Conservation (phyloP, 2,797 vertebrate genomes). For the Clarias fuscus region DNA sequence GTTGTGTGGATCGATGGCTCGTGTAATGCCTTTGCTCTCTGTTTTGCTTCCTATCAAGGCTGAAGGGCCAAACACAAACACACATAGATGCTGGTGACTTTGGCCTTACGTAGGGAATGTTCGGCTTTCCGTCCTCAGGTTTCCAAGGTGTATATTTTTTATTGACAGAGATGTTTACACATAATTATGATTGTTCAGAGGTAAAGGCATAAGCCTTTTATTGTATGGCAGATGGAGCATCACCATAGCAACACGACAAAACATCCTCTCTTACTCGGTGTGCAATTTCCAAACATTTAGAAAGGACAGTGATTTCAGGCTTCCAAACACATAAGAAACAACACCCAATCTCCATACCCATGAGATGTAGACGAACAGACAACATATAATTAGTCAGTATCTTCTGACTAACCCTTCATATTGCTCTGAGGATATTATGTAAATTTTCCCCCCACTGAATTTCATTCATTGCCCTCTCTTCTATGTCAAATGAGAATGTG, state of each 20-base stretch:
- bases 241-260: constrained; percentile 54
- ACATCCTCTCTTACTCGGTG: constrained; percentile 40
- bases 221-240: constrained; percentile 51
- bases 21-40: constrained; percentile 16
- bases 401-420: constrained; percentile 29
- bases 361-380: constrained; percentile 31
- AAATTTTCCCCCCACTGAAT: constrained; percentile 18
- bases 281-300: constrained; percentile 42
- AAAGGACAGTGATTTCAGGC: constrained; percentile 36
- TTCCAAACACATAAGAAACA: constrained; percentile 28
- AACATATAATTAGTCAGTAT: constrained; percentile 41
- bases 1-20: constrained; percentile 18
- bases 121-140: background rate
- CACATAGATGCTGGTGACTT: background rate
- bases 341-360: constrained; percentile 14
- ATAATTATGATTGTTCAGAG: constrained; percentile 42
- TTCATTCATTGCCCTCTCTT: constrained; percentile 26
- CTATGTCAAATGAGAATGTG: constrained; percentile 34
- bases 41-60: constrained; percentile 22
- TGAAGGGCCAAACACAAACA: constrained; percentile 28
- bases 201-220: constrained; percentile 41
- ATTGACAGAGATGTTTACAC: constrained; percentile 30
- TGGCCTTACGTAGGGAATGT: background rate
- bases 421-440: constrained; percentile 19
- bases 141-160: constrained; percentile 4